Percentiles rank a stretch among this genome's conserved stretches.
phyloP scores from a whole-genome alignment of 2,888 invertebrate genomes.

The Helicoverpa assulta region DNA sequence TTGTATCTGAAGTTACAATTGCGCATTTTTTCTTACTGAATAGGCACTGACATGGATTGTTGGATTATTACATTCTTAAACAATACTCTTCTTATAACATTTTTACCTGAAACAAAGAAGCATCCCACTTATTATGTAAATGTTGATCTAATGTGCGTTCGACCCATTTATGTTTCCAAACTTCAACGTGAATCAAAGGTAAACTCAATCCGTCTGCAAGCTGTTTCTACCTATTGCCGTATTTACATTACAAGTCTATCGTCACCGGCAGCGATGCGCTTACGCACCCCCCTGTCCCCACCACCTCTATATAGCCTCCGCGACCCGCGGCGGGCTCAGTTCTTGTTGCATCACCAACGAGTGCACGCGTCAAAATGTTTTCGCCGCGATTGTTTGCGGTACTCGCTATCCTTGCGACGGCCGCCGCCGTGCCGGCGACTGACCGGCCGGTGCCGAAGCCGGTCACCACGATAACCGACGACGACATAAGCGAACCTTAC shows the following conservation, averaged over 20 bases:
- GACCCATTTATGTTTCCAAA: slow-evolving; percentile 45
- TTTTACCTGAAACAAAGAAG: neutral
- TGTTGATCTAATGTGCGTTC: slow-evolving; percentile 28
- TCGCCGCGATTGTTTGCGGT: slow-evolving; percentile 80
- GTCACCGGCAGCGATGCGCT: slow-evolving; percentile 79
- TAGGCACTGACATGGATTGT: neutral
- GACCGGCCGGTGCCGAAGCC: slow-evolving; percentile 76
- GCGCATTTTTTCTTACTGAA: neutral
- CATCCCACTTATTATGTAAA: slow-evolving; percentile 8
- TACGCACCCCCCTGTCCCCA: slow-evolving; percentile 78
- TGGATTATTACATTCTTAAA: neutral
- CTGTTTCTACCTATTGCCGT: slow-evolving; percentile 65
- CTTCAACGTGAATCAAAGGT: slow-evolving; percentile 56
- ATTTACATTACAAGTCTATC: slow-evolving; percentile 66
- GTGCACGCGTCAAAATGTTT: slow-evolving; percentile 81
- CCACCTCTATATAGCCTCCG: slow-evolving; percentile 84
- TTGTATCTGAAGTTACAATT: neutral
- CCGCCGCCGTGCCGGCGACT: slow-evolving; percentile 77
- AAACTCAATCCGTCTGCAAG: slow-evolving; percentile 42
- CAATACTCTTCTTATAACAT: neutral
- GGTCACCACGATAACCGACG: slow-evolving; percentile 77
- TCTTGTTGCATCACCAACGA: slow-evolving; percentile 74
- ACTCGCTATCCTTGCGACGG: slow-evolving; percentile 77
- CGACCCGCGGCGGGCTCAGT: slow-evolving; percentile 82
- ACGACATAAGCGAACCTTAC: slow-evolving; percentile 66